Conservation (phyloP, 2,113 vertebrate species). For the Sorex fumeus region DNA sequence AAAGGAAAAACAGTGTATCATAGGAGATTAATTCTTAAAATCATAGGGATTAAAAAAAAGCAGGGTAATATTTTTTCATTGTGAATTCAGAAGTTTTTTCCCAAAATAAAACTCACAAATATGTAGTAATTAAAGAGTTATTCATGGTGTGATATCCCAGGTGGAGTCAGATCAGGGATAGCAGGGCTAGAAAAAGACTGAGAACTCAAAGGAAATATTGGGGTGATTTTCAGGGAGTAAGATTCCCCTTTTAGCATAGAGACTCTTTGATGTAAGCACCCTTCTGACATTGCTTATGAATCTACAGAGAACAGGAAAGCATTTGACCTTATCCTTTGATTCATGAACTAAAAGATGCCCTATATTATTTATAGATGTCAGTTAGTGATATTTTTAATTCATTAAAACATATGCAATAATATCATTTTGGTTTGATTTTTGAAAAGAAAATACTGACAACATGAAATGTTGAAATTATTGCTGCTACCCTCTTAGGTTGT, state of each 20-base stretch:
- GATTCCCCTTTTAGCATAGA: not conserved
- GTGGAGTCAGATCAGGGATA: constrained; percentile 30
- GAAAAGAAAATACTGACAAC: constrained; percentile 26
- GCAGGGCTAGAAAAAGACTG: not conserved
- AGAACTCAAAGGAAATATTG: constrained; percentile 13
- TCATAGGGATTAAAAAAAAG: not conserved
- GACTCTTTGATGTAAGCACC: not conserved
- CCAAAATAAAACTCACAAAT: not conserved
- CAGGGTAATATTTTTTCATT: not conserved
- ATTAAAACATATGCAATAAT: constrained; percentile 25
- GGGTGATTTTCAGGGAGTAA: constrained; percentile 11
- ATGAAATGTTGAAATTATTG: not conserved
- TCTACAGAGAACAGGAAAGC: not conserved
- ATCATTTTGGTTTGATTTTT: constrained; percentile 48
- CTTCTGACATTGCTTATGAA: not conserved
- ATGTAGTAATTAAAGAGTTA: constrained; percentile 6
- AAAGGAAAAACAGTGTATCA: constrained; percentile 17
- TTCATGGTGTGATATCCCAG: not conserved
- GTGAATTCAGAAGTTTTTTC: constrained; percentile 42
- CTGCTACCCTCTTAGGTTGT: not conserved
- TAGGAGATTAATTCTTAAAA: not conserved
- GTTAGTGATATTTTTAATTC: constrained; percentile 53
- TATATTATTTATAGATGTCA: constrained; percentile 16
- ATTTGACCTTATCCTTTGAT: constrained; percentile 5
- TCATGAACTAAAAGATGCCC: too few relatives aligned